phyloP scores from a whole-genome alignment of 1,140 invertebrate species.

The Batillaria attramentaria region DNA sequence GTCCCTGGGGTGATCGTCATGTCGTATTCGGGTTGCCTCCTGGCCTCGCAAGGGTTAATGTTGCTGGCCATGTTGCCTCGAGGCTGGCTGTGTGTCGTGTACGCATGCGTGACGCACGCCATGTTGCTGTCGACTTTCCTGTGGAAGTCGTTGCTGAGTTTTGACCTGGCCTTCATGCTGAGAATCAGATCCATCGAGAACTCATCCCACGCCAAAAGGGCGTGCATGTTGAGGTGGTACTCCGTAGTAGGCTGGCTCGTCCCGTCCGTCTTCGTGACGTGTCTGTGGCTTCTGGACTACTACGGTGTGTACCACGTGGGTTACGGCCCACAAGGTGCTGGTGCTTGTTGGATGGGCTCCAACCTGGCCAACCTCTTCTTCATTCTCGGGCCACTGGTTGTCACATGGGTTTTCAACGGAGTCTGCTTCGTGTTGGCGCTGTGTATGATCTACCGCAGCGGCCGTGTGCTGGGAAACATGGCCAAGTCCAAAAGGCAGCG shows the following conservation, averaged over 20 bases:
- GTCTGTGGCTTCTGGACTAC: constrained; percentile 13
- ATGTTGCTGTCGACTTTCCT: constrained; percentile 74
- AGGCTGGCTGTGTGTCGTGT: constrained; percentile 44
- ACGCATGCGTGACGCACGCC: constrained; percentile 72
- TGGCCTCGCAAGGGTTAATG: constrained; percentile 71
- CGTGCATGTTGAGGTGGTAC: background rate
- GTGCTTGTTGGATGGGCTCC: constrained; percentile 69
- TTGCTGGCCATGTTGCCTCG: constrained; percentile 34
- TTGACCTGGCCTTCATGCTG: constrained; percentile 77
- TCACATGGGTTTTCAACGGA: constrained; percentile 55
- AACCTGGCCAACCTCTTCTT: constrained; percentile 43
- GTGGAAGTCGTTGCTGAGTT: constrained; percentile 75
- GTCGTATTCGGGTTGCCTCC: constrained; percentile 68
- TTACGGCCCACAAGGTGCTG: constrained; percentile 28
- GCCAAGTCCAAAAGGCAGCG: constrained; percentile 25
- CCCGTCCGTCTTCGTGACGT: background rate
- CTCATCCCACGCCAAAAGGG: background rate
- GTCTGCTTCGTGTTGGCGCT: constrained; percentile 55
- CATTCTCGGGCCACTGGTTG: constrained; percentile 58
- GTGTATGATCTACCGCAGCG: constrained; percentile 68
- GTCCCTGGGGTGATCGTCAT: constrained; percentile 73
- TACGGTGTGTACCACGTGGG: background rate
- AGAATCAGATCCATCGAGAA: constrained; percentile 43
- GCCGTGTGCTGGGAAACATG: constrained; percentile 46
- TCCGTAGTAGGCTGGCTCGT: background rate